Base-by-base conservation (phyloP, 2,888 invertebrate species). In the Scaptomyza tumidula region DNA sequence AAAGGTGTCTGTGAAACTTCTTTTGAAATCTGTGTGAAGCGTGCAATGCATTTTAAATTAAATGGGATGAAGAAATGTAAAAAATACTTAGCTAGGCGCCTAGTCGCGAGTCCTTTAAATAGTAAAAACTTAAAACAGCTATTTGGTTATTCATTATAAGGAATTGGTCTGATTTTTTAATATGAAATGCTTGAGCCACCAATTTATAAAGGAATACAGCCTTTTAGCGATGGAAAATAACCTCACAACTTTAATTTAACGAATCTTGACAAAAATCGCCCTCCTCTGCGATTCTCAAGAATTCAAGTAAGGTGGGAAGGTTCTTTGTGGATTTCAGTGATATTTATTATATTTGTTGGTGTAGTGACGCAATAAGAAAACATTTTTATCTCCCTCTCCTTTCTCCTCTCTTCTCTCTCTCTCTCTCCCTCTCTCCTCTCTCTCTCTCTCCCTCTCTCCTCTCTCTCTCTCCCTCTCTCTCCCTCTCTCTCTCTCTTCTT, bases 1-100 rank as follows among this genome's bases (percentile, higher is more conserved):
- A 5, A 48, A 35, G 54, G 19, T 63, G 54, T 43, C 19, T 44
- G 29, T n/a, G 45, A 14, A 46, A 41, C 29, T 33, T 14, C 37
- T 44, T 41, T 24, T 57, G 10, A 14, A 55, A 41, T 41, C 19
- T 33, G 16, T 43, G 19, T 35, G 24, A 19, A 29, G 31, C 10
- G 16, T 6, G 4, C 31, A 27, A 3, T n/a, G 0, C 6, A 24
- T 1, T 24, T 2, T 1, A 1, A 1, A 0, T 6, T 11, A 5
- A 31, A 4, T 6, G 10, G 2, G 14, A 39, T 27, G 6, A 13
- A 19, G 1, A 33, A 16, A 16, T 13, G 33, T 10, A 16, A 10
- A 16, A 35, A n/a, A 5, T n/a, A 6, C 5, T 6, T 6, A 39
- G 7, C 39, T 14, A 39, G 14, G 14, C n/a, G 37, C 6, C n/a